These are phyloP conservation scores for Eleginops maclovinus DNA, from an alignment of 2,113 vertebrate species.

Conservation along the genomic window DNA sequence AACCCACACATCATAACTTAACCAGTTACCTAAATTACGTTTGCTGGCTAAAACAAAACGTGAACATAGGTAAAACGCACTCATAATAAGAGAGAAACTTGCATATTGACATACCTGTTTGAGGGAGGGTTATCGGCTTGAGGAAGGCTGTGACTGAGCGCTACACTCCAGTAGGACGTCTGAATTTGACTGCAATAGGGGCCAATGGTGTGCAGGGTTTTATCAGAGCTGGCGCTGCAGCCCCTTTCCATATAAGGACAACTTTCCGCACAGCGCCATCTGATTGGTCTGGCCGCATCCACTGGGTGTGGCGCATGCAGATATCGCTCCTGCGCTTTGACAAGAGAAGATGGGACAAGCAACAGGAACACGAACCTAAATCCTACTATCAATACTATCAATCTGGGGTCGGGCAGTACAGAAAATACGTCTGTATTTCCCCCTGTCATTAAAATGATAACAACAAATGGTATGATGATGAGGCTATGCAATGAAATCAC, in stretches of 20 bases:
- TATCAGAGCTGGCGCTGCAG: constrained; percentile 72
- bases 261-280: constrained; percentile 78
- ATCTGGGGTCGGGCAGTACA: not conserved
- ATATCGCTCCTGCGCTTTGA: constrained; percentile 35
- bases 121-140: constrained; percentile 29
- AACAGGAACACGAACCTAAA: constrained; percentile 16
- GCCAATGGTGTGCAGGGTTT: constrained; percentile 58
- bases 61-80: not conserved
- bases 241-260: constrained; percentile 85
- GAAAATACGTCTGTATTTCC: not conserved
- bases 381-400: constrained; percentile 8
- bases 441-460: not conserved
- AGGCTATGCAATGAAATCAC: not conserved
- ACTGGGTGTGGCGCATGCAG: constrained; percentile 76
- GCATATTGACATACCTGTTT: constrained; percentile 66
- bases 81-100: not conserved
- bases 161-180: constrained; percentile 35
- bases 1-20: not conserved
- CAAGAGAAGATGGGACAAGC: not conserved
- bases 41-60: not conserved
- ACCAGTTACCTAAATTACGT: not conserved
- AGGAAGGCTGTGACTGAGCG: constrained; percentile 9
- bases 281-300: constrained; percentile 77
- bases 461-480: not conserved
- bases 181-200: constrained; percentile 59